Percentiles rank a stretch among this genome's conserved stretches.
Evolutionary conservation across 2,113 vertebrate genomes (phyloP).

Genomic region (Aphyosemion australe): DNA sequence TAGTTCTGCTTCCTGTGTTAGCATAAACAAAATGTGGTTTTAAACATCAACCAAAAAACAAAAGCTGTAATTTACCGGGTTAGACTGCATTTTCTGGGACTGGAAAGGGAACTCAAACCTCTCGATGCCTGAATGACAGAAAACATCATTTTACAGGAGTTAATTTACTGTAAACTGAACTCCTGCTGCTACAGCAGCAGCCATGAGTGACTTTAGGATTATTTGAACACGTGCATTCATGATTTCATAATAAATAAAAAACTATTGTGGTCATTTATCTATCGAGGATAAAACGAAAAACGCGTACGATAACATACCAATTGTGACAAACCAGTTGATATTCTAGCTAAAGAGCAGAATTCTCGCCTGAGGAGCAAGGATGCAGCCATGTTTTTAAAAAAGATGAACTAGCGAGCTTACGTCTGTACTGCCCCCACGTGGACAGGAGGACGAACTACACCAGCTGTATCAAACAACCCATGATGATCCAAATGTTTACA

Average conservation of each 20-base stretch:
- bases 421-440: conserved; percentile 33
- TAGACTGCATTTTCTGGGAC: conserved; percentile 24
- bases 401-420: accelerated
- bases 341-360: conserved; percentile 55
- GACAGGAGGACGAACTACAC: conserved; percentile 17
- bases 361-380: conserved; percentile 38
- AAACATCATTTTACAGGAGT: background rate
- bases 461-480: background rate
- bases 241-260: background rate
- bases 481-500: too few species aligned
- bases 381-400: conserved; percentile 67
- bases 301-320: conserved; percentile 52
- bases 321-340: conserved; percentile 33
- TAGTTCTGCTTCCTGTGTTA: too few species aligned
- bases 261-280: background rate
- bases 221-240: background rate
- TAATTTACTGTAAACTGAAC: background rate
- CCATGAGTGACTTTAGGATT: background rate
- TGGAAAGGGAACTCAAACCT: conserved; percentile 13
- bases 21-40: background rate
- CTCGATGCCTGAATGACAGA: conserved; percentile 40
- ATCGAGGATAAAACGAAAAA: background rate
- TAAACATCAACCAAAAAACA: background rate
- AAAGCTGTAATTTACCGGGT: conserved; percentile 39
- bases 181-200: background rate